A percentile compares a stretch with the other conserved stretches of the same genome.
These are phyloP conservation scores for Myotis pilosus DNA, from an alignment of 2,797 vertebrate genomes.

Conservation along the genomic window DNA sequence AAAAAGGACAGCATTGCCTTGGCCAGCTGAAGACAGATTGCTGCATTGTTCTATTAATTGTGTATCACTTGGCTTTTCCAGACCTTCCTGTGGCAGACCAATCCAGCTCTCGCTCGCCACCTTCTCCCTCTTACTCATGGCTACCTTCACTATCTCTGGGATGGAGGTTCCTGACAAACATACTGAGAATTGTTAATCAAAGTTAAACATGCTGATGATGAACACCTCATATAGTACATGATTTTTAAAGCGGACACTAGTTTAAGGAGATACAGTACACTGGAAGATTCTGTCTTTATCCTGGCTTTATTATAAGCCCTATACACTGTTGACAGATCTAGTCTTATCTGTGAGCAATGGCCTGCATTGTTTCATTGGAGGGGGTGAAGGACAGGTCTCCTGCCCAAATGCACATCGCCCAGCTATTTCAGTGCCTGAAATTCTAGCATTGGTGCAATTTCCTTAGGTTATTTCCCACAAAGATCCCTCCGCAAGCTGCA, in stretches of 20 bases:
- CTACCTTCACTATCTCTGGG: conserved; percentile 32
- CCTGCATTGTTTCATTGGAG: background rate
- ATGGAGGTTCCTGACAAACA: background rate
- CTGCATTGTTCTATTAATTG: conserved; percentile 81
- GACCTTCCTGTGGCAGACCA: conserved; percentile 73
- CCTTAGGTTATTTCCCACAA: background rate
- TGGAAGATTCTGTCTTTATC: background rate
- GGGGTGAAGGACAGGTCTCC: background rate
- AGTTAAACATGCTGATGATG: background rate
- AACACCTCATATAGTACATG: background rate
- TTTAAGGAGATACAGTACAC: background rate
- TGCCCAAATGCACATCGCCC: background rate
- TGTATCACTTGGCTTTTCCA: conserved; percentile 77
- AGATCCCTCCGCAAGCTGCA: background rate
- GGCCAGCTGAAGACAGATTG: conserved; percentile 78
- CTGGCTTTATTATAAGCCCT: conserved; percentile 6
- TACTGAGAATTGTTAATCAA: conserved; percentile 34
- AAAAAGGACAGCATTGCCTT: conserved; percentile 77
- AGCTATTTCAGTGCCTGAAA: background rate
- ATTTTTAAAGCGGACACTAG: background rate
- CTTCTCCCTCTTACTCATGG: conserved; percentile 54
- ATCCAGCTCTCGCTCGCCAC: conserved; percentile 64
- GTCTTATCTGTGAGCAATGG: background rate
- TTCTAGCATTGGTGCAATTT: background rate
- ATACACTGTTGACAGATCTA: background rate